A percentile compares a stretch with the other conserved stretches of the same genome.
phyloP scores from a whole-genome alignment of 2,888 invertebrate genomes.

The Meta bourneti region DNA sequence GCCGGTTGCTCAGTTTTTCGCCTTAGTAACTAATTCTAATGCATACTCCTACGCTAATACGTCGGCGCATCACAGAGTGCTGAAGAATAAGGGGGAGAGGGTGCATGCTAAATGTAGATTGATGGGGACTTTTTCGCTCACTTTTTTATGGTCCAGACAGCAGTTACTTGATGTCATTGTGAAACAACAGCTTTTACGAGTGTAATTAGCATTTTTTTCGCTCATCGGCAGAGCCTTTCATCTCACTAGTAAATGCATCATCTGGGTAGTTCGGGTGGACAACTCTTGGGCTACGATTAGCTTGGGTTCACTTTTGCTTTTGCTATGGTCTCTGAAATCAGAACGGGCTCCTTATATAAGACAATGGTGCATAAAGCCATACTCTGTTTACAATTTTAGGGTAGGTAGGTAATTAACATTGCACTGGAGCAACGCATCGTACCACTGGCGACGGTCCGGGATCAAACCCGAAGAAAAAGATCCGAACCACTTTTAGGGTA shows the following conservation, averaged over 20 bases:
- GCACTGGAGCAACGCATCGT: no score
- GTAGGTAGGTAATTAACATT: no score
- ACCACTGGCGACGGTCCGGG: no score
- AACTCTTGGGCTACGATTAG: slow-evolving; percentile 49
- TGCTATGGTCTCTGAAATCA: no score
- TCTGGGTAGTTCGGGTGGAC: slow-evolving; percentile 45
- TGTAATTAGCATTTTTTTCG: slow-evolving; percentile 69
- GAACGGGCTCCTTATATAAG: no score
- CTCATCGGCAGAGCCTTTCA: slow-evolving; percentile 51
- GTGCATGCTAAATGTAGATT: slow-evolving; percentile 60
- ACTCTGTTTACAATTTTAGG: no score
- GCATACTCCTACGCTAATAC: slow-evolving; percentile 58
- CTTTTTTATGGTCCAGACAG: slow-evolving; percentile 57
- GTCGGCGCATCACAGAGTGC: slow-evolving; percentile 21
- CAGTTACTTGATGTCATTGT: slow-evolving; percentile 53
- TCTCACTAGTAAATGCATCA: slow-evolving; percentile 55
- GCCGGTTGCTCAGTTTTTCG: slow-evolving; percentile 34
- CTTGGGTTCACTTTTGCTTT: not conserved
- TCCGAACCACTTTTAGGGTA: no score
- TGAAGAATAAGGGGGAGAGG: not conserved
- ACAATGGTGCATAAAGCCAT: no score
- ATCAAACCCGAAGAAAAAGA: no score
- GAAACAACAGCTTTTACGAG: slow-evolving; percentile 59
- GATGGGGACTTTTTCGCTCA: slow-evolving; percentile 58
- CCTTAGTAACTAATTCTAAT: slow-evolving; percentile 37